Conservation (phyloP, 2,888 invertebrate genomes). For the Alviniconcha strummeri region DNA sequence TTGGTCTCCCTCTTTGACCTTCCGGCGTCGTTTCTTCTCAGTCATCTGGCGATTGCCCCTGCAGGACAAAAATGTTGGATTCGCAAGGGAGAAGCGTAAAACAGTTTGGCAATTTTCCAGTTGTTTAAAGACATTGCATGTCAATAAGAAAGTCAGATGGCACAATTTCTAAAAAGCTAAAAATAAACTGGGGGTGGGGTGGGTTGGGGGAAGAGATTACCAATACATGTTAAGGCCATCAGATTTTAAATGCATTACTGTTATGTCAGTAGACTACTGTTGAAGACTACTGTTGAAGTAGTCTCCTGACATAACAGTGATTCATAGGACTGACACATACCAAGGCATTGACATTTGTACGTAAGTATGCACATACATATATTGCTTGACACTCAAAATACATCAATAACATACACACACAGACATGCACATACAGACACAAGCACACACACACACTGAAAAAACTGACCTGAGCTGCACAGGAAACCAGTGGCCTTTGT, state of each 20-base stretch:
- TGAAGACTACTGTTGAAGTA: too few relatives aligned
- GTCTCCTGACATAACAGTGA: too few relatives aligned
- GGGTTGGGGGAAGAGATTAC: too few relatives aligned
- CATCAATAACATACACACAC: not conserved
- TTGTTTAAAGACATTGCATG: too few relatives aligned
- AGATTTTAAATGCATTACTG: too few relatives aligned
- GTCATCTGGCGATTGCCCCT: conserved; percentile 67
- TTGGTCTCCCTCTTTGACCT: conserved; percentile 62
- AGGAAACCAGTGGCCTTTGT: conserved; percentile 83
- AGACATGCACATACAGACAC: conserved; percentile 16
- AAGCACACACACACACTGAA: not conserved
- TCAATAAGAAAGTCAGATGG: too few relatives aligned
- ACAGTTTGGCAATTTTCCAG: too few relatives aligned
- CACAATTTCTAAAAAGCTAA: too few relatives aligned
- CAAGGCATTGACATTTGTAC: not conserved
- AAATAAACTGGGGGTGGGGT: too few relatives aligned
- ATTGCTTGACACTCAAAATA: too few relatives aligned
- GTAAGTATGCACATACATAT: not conserved
- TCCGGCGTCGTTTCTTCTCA: conserved; percentile 69
- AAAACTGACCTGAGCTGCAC: conserved; percentile 73
- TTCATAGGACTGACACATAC: not conserved
- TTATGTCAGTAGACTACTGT: too few relatives aligned
- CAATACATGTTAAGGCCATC: too few relatives aligned
- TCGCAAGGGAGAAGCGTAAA: not conserved
- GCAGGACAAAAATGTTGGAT: conserved; percentile 10